Conservation (phyloP, 2,113 vertebrate species). For the Leiothrix lutea region DNA sequence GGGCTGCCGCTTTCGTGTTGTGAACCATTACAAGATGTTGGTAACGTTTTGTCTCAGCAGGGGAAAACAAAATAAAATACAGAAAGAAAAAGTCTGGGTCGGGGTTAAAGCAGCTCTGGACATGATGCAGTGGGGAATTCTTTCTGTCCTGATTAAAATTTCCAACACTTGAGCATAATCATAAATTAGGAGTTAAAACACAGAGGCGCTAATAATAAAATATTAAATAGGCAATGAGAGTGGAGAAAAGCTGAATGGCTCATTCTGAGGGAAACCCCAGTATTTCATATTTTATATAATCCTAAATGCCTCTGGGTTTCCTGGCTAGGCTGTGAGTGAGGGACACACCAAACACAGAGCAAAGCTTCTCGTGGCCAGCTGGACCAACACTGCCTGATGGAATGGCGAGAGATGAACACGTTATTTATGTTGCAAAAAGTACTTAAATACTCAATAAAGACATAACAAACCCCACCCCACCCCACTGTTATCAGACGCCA, state of each 20-base stretch:
- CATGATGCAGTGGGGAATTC: slow-evolving; percentile 66
- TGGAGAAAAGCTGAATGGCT: slow-evolving; percentile 75
- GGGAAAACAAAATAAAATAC: not conserved
- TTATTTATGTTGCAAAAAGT: slow-evolving; percentile 73
- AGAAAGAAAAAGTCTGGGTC: slow-evolving; percentile 55
- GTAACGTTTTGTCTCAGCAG: not conserved
- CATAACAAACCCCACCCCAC: slow-evolving; percentile 82
- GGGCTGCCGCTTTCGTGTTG: not conserved
- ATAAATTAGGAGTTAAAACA: slow-evolving; percentile 81
- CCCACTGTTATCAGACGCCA: slow-evolving; percentile 84
- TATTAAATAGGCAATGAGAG: slow-evolving; percentile 77
- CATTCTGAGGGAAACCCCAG: slow-evolving; percentile 66
- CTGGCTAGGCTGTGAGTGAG: slow-evolving; percentile 35
- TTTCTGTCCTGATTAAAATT: slow-evolving; percentile 65
- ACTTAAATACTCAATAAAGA: slow-evolving; percentile 80
- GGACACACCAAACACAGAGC: slow-evolving; percentile 47
- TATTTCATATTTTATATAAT: not conserved
- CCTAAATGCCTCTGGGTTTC: slow-evolving; percentile 52
- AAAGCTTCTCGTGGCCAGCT: slow-evolving; percentile 67
- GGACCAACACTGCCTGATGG: slow-evolving; percentile 71
- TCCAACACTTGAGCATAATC: slow-evolving; percentile 68
- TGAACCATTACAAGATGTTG: slow-evolving; percentile 49
- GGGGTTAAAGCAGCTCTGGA: slow-evolving; percentile 72
- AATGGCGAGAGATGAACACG: slow-evolving; percentile 77
- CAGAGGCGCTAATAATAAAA: slow-evolving; percentile 74